Evolutionary conservation across 2,113 vertebrate species (phyloP).

Genomic region (Pseudorhombus dupliciocellatus): DNA sequence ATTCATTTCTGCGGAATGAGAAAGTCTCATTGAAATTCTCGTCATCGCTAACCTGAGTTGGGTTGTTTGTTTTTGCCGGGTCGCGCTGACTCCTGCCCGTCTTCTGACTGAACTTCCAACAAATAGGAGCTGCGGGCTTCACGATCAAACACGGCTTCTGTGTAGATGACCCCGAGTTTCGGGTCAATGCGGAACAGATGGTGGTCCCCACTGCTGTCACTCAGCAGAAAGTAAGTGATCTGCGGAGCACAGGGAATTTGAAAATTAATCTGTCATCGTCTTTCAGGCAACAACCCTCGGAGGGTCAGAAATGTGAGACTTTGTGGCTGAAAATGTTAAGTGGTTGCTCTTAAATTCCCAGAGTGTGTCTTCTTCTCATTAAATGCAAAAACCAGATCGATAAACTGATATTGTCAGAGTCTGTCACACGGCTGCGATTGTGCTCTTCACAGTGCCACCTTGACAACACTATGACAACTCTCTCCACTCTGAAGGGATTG

Average conservation of each 20-base stretch:
- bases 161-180: constrained; percentile 84
- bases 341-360: constrained; percentile 9
- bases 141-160: constrained; percentile 87
- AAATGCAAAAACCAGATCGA: constrained; percentile 32
- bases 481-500: constrained; percentile 11
- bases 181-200: constrained; percentile 84
- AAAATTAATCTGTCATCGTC: constrained; percentile 2
- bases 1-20: background rate
- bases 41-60: constrained; percentile 83
- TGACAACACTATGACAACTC: constrained; percentile 12
- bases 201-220: constrained; percentile 87
- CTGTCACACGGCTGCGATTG: constrained; percentile 21
- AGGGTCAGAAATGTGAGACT: constrained; percentile 20
- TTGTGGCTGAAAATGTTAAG: constrained; percentile 40
- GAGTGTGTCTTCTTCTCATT: constrained; percentile 27
- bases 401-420: constrained; percentile 32
- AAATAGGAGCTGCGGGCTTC: constrained; percentile 88
- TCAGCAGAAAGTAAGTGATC: constrained; percentile 88
- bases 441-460: constrained; percentile 15
- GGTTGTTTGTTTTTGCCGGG: constrained; percentile 88
- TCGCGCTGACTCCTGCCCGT: constrained; percentile 87
- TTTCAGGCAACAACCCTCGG: constrained; percentile 22
- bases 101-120: constrained; percentile 87
- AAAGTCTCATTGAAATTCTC: background rate
- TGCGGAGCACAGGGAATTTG: constrained; percentile 62